These are phyloP conservation scores for Hirundo rustica DNA, from an alignment of 2,797 vertebrate species.

Conservation along the genomic window DNA sequence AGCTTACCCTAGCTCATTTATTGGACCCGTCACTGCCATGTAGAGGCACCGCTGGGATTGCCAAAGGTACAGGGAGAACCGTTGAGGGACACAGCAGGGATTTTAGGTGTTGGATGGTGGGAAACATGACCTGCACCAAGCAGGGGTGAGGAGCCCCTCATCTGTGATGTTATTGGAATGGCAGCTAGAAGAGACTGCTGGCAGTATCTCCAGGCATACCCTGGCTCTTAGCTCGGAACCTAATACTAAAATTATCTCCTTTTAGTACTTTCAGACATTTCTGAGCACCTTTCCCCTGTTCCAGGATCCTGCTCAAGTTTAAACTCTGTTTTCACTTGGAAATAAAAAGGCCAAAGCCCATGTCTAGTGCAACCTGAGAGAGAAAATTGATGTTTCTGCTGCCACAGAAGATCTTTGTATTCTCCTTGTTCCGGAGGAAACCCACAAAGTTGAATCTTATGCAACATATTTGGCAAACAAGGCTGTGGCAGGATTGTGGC, in stretches of 20 bases:
- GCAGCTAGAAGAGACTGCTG: neutral
- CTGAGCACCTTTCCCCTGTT: neutral
- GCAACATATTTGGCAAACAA: neutral
- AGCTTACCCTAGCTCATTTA: neutral
- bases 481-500: neutral
- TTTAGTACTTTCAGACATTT: neutral
- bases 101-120: neutral
- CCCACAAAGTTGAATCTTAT: conserved; percentile 19
- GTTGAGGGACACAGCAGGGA: neutral
- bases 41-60: neutral
- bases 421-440: neutral
- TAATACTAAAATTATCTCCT: neutral
- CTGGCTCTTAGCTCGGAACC: neutral
- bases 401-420: conserved; percentile 8
- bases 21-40: neutral
- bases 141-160: neutral
- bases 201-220: neutral
- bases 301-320: neutral
- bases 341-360: neutral
- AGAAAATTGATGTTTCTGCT: neutral
- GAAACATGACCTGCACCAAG: neutral
- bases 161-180: neutral
- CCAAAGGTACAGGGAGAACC: neutral
- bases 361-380: neutral
- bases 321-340: neutral